Conservation (phyloP, 92 coral and sea anemone species). For the Phenganax subtilis region DNA sequence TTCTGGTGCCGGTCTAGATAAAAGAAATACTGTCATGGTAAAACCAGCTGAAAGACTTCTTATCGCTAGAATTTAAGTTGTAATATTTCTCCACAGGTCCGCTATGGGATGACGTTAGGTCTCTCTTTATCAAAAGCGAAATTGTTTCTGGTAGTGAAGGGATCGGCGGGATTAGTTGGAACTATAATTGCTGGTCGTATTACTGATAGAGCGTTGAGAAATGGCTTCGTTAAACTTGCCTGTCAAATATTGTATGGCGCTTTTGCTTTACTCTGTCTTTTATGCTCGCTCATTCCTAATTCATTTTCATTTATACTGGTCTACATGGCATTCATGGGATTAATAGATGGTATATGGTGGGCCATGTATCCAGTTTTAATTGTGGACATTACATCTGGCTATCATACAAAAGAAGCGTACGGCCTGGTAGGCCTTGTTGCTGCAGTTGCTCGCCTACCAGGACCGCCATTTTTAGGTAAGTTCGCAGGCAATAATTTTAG, state of each 20-base stretch:
- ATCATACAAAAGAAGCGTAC: conserved; percentile 5
- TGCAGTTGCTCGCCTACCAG: conserved; percentile 14
- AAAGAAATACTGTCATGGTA: too few relatives aligned
- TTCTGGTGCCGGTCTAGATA: too few relatives aligned
- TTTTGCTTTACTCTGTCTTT: conserved; percentile 5
- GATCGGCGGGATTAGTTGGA: background rate
- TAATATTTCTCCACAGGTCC: background rate
- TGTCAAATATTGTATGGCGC: background rate
- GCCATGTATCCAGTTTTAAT: background rate
- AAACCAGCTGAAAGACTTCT: too few relatives aligned
- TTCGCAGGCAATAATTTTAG: background rate
- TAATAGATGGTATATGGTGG: conserved; percentile 26
- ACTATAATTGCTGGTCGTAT: conserved; percentile 2
- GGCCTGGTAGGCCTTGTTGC: background rate
- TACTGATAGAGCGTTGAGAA: conserved; percentile 5
- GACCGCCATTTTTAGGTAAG: conserved; percentile 29
- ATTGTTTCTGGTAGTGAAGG: conserved; percentile 9
- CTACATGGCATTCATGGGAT: conserved; percentile 27
- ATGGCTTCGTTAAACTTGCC: background rate
- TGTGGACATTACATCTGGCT: conserved; percentile 11
- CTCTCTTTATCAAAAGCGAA: conserved; percentile 21
- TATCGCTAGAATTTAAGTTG: too few relatives aligned
- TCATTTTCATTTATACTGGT: conserved; percentile 22
- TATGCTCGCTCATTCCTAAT: conserved; percentile 8
- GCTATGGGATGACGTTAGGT: conserved; percentile 25